These are phyloP conservation scores for Gymnoscopelus microlampas DNA, from an alignment of 2,797 vertebrate species.

Conservation along the genomic window DNA sequence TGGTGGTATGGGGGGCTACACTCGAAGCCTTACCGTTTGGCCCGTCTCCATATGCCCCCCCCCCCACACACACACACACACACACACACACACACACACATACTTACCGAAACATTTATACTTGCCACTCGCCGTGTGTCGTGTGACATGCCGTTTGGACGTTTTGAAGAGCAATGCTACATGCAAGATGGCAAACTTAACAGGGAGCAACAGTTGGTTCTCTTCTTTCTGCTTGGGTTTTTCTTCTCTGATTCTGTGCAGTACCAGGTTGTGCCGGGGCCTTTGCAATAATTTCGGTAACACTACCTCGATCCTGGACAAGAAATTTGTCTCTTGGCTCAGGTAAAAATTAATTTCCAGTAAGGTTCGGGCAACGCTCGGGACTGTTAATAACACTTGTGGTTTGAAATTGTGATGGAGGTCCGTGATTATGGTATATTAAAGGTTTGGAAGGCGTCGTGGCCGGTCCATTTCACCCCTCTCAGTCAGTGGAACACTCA, in stretches of 20 bases:
- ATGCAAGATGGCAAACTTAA: constrained; percentile 29
- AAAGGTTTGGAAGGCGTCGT: constrained; percentile 48
- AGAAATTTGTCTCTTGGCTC: constrained; percentile 46
- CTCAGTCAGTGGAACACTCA: constrained; percentile 32
- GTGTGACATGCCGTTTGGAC: constrained; percentile 12
- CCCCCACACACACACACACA: constrained; percentile 22
- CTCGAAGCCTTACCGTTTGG: not conserved
- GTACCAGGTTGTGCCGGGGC: constrained; percentile 32
- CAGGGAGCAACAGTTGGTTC: constrained; percentile 5
- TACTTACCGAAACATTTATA: constrained; percentile 34
- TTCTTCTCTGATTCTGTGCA: constrained; percentile 32
- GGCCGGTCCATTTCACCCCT: constrained; percentile 36
- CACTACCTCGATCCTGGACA: constrained; percentile 48
- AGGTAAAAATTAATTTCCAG: constrained; percentile 59
- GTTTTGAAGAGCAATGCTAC: constrained; percentile 16
- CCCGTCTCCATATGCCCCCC: constrained; percentile 20
- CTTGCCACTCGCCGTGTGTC: constrained; percentile 28
- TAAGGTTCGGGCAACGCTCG: constrained; percentile 52
- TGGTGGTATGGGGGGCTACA: not conserved
- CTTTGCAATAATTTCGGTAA: constrained; percentile 45
- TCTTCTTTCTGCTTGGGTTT: constrained; percentile 43
- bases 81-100: constrained; percentile 12
- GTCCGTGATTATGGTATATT: constrained; percentile 58
- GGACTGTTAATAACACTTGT: constrained; percentile 51
- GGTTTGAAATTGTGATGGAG: constrained; percentile 56